A percentile compares a stretch with the other conserved stretches of the same genome.
Conservation (phyloP, 2,113 vertebrate genomes). For the Carettochelys insculpta region DNA sequence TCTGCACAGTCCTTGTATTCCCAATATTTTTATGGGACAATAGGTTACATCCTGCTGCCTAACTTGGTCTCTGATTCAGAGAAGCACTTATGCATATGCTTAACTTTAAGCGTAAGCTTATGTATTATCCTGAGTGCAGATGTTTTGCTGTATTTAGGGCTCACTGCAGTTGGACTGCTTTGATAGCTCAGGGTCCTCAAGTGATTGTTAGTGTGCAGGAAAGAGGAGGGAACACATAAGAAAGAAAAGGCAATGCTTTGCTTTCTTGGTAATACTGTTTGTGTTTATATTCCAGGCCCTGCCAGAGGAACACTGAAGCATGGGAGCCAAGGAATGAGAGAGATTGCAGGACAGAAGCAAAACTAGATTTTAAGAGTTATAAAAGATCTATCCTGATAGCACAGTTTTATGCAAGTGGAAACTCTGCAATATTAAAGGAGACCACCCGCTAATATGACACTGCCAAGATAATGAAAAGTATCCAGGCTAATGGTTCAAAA, state of each 20-base stretch:
- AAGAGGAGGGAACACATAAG: background rate
- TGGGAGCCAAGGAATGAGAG: rapidly evolving
- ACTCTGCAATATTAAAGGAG: background rate
- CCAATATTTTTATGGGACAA: rapidly evolving
- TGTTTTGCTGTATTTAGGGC: background rate
- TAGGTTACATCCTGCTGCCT: background rate
- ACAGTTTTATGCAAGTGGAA: background rate
- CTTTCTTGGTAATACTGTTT: background rate
- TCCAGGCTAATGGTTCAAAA: background rate
- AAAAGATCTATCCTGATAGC: background rate
- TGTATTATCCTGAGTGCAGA: background rate
- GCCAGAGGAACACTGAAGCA: background rate
- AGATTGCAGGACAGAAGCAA: rapidly evolving
- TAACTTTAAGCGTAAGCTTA: background rate
- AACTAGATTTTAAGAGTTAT: background rate
- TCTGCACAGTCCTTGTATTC: rapidly evolving
- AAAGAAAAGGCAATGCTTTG: background rate
- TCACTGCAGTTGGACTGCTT: background rate
- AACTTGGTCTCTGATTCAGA: rapidly evolving
- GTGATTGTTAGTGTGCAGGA: background rate
- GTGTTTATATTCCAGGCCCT: background rate
- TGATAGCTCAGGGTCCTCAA: background rate
- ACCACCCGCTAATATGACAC: background rate
- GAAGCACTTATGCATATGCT: background rate
- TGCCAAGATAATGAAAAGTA: background rate